Evolutionary conservation across 2,797 vertebrate genomes (phyloP).

Genomic region (Gymnothorax javanicus): DNA sequence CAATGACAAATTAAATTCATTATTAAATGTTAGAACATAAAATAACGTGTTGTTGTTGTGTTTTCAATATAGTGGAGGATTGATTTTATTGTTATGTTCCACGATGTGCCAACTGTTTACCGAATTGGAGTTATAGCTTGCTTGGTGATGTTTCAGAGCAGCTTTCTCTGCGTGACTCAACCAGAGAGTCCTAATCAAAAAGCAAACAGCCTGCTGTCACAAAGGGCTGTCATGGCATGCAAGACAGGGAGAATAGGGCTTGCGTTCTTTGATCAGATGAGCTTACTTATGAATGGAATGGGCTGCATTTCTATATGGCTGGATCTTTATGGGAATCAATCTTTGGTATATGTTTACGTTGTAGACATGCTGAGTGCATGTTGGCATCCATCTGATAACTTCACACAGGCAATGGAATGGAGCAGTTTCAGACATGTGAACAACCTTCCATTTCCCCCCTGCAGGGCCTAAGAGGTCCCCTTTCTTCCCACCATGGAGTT

Average conservation of each 20-base stretch:
- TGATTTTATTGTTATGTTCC: no score
- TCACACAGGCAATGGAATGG: neutral
- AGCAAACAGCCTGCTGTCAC: neutral
- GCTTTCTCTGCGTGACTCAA: neutral
- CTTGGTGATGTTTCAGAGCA: neutral
- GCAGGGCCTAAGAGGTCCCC: neutral
- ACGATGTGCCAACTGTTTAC: neutral
- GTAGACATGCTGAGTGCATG: neutral
- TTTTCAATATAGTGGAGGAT: no score
- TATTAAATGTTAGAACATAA: no score
- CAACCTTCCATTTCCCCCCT: neutral
- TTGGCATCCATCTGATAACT: neutral
- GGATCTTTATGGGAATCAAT: neutral
- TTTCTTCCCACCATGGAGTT: no score
- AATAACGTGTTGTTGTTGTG: no score
- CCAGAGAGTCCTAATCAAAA: constrained; percentile 1
- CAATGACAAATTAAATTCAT: no score
- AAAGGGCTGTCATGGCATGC: neutral
- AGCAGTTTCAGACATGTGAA: neutral
- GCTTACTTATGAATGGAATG: neutral
- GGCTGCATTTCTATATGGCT: neutral
- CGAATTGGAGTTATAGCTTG: neutral
- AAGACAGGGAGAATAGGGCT: neutral
- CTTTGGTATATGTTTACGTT: neutral
- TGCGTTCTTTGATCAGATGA: neutral